A percentile compares a stretch with the other conserved stretches of the same genome.
Evolutionary conservation across 1,140 invertebrate genomes (phyloP).

Genomic region (Cataglyphis hispanica): DNA sequence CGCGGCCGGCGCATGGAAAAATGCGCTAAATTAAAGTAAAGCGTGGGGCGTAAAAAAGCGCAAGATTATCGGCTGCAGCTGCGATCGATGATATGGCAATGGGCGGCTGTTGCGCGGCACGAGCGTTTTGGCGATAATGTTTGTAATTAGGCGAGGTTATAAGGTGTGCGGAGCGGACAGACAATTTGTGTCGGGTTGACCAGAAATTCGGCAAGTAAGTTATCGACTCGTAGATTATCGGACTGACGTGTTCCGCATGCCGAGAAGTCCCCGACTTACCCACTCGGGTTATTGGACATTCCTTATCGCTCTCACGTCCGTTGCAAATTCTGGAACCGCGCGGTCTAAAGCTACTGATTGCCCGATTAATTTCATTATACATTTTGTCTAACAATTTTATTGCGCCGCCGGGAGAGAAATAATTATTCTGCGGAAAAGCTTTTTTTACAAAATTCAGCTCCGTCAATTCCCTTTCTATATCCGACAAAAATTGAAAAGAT

Average conservation of each 20-base stretch:
- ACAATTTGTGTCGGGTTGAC: conserved; percentile 58
- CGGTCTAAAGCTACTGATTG: conserved; percentile 55
- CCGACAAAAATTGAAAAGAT: not conserved
- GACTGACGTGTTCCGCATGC: conserved; percentile 74
- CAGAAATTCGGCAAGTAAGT: conserved; percentile 80
- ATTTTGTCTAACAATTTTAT: conserved; percentile 13
- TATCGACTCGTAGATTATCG: conserved; percentile 81
- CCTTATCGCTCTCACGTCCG: conserved; percentile 75
- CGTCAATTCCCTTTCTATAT: not conserved
- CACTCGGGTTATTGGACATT: conserved; percentile 68
- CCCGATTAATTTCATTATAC: conserved; percentile 54
- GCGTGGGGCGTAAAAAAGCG: conserved; percentile 16
- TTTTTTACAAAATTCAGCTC: not conserved
- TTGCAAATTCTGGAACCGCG: conserved; percentile 69
- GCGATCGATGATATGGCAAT: conserved; percentile 28
- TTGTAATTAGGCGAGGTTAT: conserved; percentile 67
- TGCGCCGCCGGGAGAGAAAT: not conserved
- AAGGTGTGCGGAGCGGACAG: conserved; percentile 27
- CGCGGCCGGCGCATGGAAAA: not conserved
- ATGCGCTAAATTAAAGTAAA: conserved; percentile 35
- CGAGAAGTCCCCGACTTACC: conserved; percentile 61
- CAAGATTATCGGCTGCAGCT: conserved; percentile 23
- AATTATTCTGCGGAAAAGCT: not conserved
- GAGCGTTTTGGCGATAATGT: conserved; percentile 36
- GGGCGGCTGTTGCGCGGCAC: not conserved